phyloP scores from a whole-genome alignment of 2,797 vertebrate genomes.

The Gadopsis marmoratus region DNA sequence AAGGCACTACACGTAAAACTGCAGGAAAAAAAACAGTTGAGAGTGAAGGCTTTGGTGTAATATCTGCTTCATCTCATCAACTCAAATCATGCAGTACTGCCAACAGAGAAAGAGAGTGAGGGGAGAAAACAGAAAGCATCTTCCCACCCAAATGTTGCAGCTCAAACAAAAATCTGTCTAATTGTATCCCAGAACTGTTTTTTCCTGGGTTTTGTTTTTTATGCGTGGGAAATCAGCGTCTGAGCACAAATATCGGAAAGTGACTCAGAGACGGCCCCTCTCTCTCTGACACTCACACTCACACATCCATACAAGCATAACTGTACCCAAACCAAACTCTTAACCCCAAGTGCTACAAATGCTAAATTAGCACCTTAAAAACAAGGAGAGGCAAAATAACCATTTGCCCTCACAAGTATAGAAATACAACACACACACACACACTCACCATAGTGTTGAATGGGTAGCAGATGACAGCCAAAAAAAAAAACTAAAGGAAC shows the following conservation, averaged over 20 bases:
- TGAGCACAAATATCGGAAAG: slow-evolving; percentile 71
- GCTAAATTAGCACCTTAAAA: slow-evolving; percentile 24
- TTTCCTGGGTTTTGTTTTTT: slow-evolving; percentile 66
- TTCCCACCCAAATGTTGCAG: slow-evolving; percentile 54
- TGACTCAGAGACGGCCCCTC: slow-evolving; percentile 58
- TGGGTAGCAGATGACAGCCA: slow-evolving; percentile 64
- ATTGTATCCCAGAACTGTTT: slow-evolving; percentile 58
- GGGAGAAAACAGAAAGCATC: slow-evolving; percentile 42
- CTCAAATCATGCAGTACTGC: slow-evolving; percentile 17
- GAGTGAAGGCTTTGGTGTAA: slow-evolving; percentile 32
- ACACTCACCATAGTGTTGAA: slow-evolving; percentile 41
- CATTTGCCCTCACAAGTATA: not conserved
- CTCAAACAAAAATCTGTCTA: slow-evolving; percentile 50
- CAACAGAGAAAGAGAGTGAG: slow-evolving; percentile 25
- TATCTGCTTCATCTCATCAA: slow-evolving; percentile 40
- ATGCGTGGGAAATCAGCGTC: slow-evolving; percentile 49
- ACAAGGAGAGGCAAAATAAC: not conserved
- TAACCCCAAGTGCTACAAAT: slow-evolving; percentile 10
- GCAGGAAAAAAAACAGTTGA: not conserved
- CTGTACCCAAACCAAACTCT: slow-evolving; percentile 1
- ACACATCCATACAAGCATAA: slow-evolving; percentile 10
- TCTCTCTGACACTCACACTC: not conserved
- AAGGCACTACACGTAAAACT: slow-evolving; percentile 8
- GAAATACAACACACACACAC: slow-evolving; percentile 20
- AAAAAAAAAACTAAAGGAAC: slow-evolving; percentile 47